Evolutionary conservation across 2,797 vertebrate genomes (phyloP), one percentile per base, ranked within the genome.

Genomic region (Pitangus sulphuratus): DNA sequence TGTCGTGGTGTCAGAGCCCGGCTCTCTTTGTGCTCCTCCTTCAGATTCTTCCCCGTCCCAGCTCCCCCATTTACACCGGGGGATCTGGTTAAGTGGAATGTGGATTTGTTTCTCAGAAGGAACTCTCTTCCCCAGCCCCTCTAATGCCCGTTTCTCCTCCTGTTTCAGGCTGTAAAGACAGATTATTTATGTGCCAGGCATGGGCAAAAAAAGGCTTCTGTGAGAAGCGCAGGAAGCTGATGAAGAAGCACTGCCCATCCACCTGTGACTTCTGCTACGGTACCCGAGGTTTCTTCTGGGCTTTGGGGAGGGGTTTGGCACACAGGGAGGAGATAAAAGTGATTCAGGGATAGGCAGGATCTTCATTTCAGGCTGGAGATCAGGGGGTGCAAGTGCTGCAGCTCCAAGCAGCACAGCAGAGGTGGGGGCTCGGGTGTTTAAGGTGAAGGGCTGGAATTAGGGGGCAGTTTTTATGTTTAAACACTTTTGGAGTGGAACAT

Each of bases 241-340:
- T 99, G 99, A 99, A 99, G 97, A 99, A 99, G 97, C 98, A 99
- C 95, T 99, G 99, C 90, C 99, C 99, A 0, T 98, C 98, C 94
- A 99, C 99, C 98, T 99, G 99, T 39, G 99, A 99, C 97, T 99
- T 99, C 98, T 99, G 99, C 98, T 98, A 99, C 1, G 99, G 99
- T 99, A 98, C 9, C 2, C 2, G 1, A 8, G n/a, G n/a, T 10
- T 2, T 3, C 5, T 15, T 5, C 9, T 13, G 51, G 20, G 39
- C 1, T 26, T 5, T n/a, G 4, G 15, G 45, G 19, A 2, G 80
- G 6, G 22, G 26, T 51, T 15, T 50, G 53, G 56, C 47, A 19
- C 45, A 11, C 8, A 33, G 51, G 28, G 71, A 80, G 37, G 33
- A 31, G 42, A 6, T 3, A 12, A 31, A 50, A 69, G 44, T 16